Conservation (phyloP, 2,797 vertebrate genomes). For the Cyprinella venusta region DNA sequence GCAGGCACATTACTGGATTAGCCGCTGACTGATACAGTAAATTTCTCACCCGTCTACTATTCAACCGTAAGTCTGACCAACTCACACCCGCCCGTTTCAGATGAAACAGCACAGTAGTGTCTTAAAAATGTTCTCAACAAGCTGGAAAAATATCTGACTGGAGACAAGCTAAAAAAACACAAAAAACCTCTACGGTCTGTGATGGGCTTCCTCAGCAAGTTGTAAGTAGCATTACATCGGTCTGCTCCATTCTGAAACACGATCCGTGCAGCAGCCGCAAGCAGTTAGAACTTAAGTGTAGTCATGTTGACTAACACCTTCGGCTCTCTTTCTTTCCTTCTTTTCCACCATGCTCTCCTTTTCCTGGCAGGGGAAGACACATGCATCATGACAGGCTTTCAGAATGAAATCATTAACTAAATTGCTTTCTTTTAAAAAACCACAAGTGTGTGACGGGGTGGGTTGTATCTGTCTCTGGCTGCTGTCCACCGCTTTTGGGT, state of each 20-base stretch:
- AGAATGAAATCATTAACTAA: slow-evolving; percentile 82
- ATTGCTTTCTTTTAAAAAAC: slow-evolving; percentile 79
- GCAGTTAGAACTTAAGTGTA: slow-evolving; percentile 57
- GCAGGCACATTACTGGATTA: slow-evolving; percentile 71
- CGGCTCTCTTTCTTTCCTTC: slow-evolving; percentile 53
- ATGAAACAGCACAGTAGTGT: slow-evolving; percentile 54
- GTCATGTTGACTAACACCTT: slow-evolving; percentile 70
- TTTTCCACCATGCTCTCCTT: slow-evolving; percentile 59
- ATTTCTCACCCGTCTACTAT: slow-evolving; percentile 66
- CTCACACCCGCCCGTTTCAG: slow-evolving; percentile 52
- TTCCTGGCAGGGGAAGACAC: slow-evolving; percentile 63
- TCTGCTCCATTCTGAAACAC: slow-evolving; percentile 32
- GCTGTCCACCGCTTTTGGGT: slow-evolving; percentile 73
- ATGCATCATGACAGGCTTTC: slow-evolving; percentile 74
- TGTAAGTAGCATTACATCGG: slow-evolving; percentile 22
- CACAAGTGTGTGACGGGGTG: slow-evolving; percentile 75
- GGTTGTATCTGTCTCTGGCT: slow-evolving; percentile 75
- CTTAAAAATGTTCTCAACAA: slow-evolving; percentile 47
- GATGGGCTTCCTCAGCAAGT: slow-evolving; percentile 28
- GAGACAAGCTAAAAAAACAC: slow-evolving; percentile 2
- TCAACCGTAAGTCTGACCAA: slow-evolving; percentile 64
- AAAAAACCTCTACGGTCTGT: slow-evolving; percentile 15
- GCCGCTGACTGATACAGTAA: slow-evolving; percentile 74
- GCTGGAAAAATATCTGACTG: slow-evolving; percentile 40
- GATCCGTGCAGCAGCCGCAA: slow-evolving; percentile 50